Evolutionary conservation across 2,113 vertebrate genomes (phyloP), one percentile per base, ranked within the genome.

Genomic region (Trematocara zebra): DNA sequence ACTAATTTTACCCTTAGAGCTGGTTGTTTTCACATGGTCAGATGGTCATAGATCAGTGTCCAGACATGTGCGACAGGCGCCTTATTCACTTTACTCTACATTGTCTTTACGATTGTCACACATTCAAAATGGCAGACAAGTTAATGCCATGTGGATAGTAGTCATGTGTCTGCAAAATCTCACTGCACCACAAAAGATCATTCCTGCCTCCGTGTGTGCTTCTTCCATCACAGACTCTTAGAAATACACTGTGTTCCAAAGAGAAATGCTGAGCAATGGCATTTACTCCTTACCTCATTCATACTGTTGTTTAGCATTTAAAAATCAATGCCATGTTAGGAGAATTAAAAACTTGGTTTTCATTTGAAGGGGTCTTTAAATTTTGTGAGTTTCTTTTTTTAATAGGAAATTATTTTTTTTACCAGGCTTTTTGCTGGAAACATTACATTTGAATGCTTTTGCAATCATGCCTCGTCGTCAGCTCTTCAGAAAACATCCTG

Each of bases 401-500:
- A 23, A 8, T 51, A 33, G 26, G 17, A 51, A 51, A 51, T 11
- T 31, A 7, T 9, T 44, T 1, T 7, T 76, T 76, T 74, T 59
- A 12, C 31, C 42, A 47, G 4, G 8, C 20, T 81, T 81, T 59
- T 64, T 56, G 23, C 52, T 56, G 15, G 33, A 81, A 76, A 51
- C 80, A 69, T 35, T 44, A 28, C 80, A 61, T 80, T 57, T 11
- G 12, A 64, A 78, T 11, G 49, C 14, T 18, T 56, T 54, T 35
- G n/a, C 42, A 76, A 20, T 91, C 78, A 11, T 37, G 87, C 57
- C 80, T 84, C 47, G n/a, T n/a, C 56, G 23, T 90, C 81, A 83
- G 81, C 54, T 76, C 35, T 61, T 72, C 42, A 57, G 78, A 80
- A 86, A 84, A 86, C 80, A 69, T 28, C 59, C 53, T 9, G 64